These are phyloP conservation scores for Antheraea assamensis DNA, from an alignment of 2,888 invertebrate genomes.

Conservation along the genomic window DNA sequence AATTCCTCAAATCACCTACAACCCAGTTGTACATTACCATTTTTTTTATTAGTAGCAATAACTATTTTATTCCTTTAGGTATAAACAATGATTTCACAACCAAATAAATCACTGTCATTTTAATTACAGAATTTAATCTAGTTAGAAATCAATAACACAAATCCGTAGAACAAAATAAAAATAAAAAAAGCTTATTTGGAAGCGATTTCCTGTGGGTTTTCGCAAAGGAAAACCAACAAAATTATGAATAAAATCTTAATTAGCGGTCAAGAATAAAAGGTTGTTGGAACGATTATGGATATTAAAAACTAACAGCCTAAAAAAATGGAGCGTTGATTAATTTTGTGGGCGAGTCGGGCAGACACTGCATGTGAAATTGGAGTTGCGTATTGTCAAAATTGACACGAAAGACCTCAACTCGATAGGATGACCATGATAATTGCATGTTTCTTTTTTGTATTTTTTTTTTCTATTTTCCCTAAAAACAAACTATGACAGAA, in stretches of 20 bases:
- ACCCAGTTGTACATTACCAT: no score
- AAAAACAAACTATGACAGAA: no score
- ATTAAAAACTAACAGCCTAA: slow-evolving; percentile 74
- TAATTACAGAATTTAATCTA: background rate
- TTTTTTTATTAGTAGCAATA: no score
- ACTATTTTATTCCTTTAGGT: no score
- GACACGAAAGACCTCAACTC: slow-evolving; percentile 50
- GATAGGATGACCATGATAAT: slow-evolving; percentile 47
- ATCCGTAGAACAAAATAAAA: background rate
- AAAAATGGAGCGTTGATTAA: slow-evolving; percentile 77
- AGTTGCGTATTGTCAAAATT: slow-evolving; percentile 73
- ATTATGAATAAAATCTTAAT: slow-evolving; percentile 81
- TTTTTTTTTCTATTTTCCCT: background rate
- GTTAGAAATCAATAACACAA: background rate
- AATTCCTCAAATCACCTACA: no score
- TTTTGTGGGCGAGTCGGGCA: slow-evolving; percentile 61
- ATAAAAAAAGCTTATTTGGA: background rate
- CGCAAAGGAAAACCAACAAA: slow-evolving; percentile 41
- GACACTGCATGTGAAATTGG: slow-evolving; percentile 56
- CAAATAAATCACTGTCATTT: no score
- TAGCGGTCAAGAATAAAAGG: slow-evolving; percentile 62
- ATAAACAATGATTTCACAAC: no score
- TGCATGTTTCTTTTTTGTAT: background rate
- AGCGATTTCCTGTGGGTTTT: slow-evolving; percentile 21
- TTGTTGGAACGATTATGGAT: slow-evolving; percentile 60